Base-by-base conservation (phyloP, 2,113 vertebrate species). In the Chinchilla lanigera region DNA sequence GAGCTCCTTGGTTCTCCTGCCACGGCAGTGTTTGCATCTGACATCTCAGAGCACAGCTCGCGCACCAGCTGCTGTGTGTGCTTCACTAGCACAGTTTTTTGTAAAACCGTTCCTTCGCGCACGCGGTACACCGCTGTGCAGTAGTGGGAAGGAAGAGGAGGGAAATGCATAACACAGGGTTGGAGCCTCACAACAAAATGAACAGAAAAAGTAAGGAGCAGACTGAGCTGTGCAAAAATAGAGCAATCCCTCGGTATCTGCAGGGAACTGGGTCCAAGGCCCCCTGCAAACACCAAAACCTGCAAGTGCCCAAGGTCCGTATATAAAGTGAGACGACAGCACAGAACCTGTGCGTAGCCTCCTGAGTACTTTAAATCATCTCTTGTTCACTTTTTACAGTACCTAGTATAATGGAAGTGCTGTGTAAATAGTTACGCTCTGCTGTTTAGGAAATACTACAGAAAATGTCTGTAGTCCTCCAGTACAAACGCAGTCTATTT, bases 211-310 rank as follows among this genome's bases (percentile, higher is more conserved):
- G 7, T 41, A n/a, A 92, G 65, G 58, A 50, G 26, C 22, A 33
- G 89, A 17, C 14, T 50, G 75, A 85, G 35, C 30, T 28, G 0
- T 14, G 17, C 65, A 41, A 16, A 63, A 41, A 90, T 7, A 38
- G 38, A 47, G 28, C 26, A 7, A 8, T 44, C 60, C 50, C 47
- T 35, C 0, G 0, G 17, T n/a, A 1, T 65, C 58, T 47, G 0
- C 28, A 30, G 69, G 20, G 22, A 5, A 35, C 19, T 83, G 56
- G 1, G 10, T 75, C 13, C 47, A 44, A 14, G 11, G 20, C 4
- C 17, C 13, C 35, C 47, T 7, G 28, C 8, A 38, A 22, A 52
- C 1, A 41, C 20, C n/a, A 8, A 7, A 38, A 5, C 38, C 65
- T 84, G 65, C 35, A 83, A 22, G 5, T 50, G 17, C 12, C 44